Percentiles rank a stretch among this genome's conserved stretches.
Evolutionary conservation across 2,113 vertebrate genomes (phyloP).

Genomic region (Micronisus gabar): DNA sequence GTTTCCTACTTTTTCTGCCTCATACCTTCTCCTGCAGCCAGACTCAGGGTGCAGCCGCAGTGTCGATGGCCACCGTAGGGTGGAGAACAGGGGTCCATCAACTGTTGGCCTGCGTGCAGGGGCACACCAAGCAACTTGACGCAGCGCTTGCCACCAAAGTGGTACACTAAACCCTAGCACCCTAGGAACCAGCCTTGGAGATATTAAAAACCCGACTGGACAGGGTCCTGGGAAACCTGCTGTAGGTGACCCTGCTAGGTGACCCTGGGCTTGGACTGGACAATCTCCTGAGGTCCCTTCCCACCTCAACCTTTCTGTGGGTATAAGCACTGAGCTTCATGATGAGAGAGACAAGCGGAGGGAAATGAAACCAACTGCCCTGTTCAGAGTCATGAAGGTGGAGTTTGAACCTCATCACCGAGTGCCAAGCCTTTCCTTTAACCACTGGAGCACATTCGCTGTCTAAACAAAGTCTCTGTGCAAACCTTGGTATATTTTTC

Average conservation of each 20-base stretch:
- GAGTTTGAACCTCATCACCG: not conserved
- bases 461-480: not conserved
- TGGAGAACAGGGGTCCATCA: not conserved
- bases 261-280: not conserved
- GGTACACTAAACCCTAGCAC: not conserved
- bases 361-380: not conserved
- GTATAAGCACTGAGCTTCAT: not conserved
- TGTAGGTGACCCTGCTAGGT: not conserved
- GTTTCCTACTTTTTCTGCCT: not conserved
- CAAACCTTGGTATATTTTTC: not conserved
- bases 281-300: not conserved
- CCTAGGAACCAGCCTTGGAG: not conserved
- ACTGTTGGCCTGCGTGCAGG: not conserved
- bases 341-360: not conserved
- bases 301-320: not conserved
- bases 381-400: not conserved
- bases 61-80: fast-evolving
- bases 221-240: not conserved
- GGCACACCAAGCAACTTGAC: not conserved
- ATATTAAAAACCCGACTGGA: fast-evolving
- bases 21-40: not conserved
- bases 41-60: fast-evolving
- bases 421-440: not conserved
- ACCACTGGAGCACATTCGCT: not conserved
- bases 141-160: not conserved